Percentiles rank a stretch among this genome's conserved stretches.
Evolutionary conservation across 2,113 vertebrate genomes (phyloP).

Genomic region (Lamprologus speciosus): DNA sequence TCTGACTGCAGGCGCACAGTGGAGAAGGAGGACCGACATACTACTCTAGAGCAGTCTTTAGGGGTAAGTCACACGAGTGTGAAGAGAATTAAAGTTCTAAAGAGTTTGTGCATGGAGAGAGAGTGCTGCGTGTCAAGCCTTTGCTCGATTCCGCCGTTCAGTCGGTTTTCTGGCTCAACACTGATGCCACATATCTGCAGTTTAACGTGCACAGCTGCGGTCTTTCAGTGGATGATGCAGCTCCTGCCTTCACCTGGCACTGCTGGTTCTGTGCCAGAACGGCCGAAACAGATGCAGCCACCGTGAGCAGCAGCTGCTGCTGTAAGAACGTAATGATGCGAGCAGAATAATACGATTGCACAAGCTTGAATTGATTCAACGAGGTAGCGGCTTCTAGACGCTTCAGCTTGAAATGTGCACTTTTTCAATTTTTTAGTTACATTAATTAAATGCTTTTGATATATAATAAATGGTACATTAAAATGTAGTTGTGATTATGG

Average conservation of each 20-base stretch:
- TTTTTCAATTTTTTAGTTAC: background rate
- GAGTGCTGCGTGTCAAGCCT: background rate
- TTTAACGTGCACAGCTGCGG: slow-evolving; percentile 1
- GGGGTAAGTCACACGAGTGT: slow-evolving; percentile 70
- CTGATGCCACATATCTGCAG: background rate
- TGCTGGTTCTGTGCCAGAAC: background rate
- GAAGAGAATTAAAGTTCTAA: background rate
- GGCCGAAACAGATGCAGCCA: background rate
- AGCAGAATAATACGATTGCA: background rate
- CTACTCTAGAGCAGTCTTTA: slow-evolving; percentile 78
- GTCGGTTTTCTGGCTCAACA: background rate
- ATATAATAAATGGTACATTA: background rate
- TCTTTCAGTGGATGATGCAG: background rate
- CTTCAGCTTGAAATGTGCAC: background rate
- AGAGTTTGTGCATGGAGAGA: background rate
- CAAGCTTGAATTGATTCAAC: background rate
- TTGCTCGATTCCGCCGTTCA: background rate
- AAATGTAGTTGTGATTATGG: background rate
- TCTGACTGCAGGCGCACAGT: slow-evolving; percentile 90
- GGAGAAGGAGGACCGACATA: slow-evolving; percentile 86
- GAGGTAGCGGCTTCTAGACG: background rate
- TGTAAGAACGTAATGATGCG: background rate
- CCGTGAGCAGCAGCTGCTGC: background rate
- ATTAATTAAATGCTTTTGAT: background rate
- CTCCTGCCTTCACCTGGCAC: background rate